A percentile compares a stretch with the other conserved stretches of the same genome.
Evolutionary conservation across 2,113 vertebrate genomes (phyloP).

Genomic region (Chlamydotis undulata): DNA sequence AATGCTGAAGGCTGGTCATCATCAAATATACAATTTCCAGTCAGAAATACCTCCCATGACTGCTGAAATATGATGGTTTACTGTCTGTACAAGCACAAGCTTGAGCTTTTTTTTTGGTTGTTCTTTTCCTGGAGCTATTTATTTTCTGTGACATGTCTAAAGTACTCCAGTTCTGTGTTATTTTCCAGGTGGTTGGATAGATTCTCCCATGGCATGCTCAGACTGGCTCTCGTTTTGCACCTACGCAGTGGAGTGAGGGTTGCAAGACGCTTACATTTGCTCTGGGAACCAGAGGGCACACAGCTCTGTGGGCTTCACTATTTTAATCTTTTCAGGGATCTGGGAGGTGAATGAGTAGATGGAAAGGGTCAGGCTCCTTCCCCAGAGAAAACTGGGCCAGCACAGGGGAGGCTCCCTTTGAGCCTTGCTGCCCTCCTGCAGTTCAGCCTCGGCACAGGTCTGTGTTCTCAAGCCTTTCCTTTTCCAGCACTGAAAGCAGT

Average conservation of each 20-base stretch:
- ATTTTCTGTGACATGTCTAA: not conserved
- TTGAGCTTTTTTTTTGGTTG: not conserved
- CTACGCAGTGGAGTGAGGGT: accelerated
- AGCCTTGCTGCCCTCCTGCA: not conserved
- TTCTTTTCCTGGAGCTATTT: not conserved
- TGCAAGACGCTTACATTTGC: not conserved
- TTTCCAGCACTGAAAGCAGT: not conserved
- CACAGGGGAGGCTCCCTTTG: not conserved
- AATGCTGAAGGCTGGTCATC: not conserved
- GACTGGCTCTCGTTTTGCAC: not conserved
- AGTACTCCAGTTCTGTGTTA: not conserved
- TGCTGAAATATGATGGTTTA: slow-evolving; percentile 28
- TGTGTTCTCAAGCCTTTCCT: not conserved
- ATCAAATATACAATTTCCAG: slow-evolving; percentile 39
- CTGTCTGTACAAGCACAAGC: not conserved
- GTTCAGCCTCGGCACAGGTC: not conserved
- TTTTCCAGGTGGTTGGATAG: not conserved
- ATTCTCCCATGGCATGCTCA: not conserved
- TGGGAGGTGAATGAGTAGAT: not conserved
- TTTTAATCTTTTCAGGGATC: not conserved
- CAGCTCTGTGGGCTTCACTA: not conserved
- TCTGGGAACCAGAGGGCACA: not conserved
- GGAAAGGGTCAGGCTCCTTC: not conserved
- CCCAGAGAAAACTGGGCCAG: not conserved
- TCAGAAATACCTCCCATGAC: not conserved